Conservation (phyloP, 2,113 vertebrate species). For the Sphyrna mokarran region DNA sequence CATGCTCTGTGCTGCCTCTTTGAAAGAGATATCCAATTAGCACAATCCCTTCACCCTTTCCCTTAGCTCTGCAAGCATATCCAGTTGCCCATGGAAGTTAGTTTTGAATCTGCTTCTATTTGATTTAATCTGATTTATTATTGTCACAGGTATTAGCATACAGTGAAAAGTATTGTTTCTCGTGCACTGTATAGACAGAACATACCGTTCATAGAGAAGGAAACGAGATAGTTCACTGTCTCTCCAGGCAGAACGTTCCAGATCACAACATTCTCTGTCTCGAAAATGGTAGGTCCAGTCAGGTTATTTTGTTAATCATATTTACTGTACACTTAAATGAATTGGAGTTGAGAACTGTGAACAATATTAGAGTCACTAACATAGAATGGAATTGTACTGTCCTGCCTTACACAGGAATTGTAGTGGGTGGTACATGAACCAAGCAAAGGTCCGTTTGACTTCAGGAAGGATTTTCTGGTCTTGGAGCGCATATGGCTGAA, state of each 20-base stretch:
- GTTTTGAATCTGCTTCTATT: background rate
- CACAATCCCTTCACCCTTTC: background rate
- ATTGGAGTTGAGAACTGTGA: background rate
- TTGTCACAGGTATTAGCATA: too few species aligned
- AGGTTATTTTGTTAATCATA: background rate
- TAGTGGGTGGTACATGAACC: too few species aligned
- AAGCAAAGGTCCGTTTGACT: too few species aligned
- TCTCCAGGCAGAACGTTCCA: background rate
- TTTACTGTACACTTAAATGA: background rate
- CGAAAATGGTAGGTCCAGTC: background rate
- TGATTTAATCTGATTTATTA: too few species aligned
- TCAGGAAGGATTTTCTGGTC: too few species aligned
- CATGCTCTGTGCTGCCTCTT: background rate
- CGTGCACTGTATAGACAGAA: too few species aligned
- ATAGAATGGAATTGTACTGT: too few species aligned
- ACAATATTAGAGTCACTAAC: background rate
- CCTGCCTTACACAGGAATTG: too few species aligned
- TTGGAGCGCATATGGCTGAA: too few species aligned
- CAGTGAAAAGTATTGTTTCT: too few species aligned
- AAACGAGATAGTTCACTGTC: background rate
- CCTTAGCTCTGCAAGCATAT: background rate
- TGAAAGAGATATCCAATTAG: background rate
- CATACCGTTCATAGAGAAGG: too few species aligned
- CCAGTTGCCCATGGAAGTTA: background rate
- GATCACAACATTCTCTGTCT: background rate